These are phyloP conservation scores for Tipula confusa DNA, from an alignment of 2,888 invertebrate species.

Conservation along the genomic window DNA sequence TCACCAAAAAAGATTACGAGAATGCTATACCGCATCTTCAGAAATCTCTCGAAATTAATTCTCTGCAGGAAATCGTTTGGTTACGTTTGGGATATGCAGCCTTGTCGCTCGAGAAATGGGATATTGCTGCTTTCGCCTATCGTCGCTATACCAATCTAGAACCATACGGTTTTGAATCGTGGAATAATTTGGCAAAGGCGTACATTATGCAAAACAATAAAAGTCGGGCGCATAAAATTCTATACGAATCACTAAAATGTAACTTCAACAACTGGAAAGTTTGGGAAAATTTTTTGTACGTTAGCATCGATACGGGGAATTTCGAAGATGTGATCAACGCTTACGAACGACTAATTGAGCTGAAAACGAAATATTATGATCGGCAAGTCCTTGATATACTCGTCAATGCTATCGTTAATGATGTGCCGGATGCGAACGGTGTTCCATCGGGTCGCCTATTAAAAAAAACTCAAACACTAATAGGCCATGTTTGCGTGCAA, in stretches of 20 bases:
- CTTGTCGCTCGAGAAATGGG: slow-evolving; percentile 73
- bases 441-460: slow-evolving; percentile 48
- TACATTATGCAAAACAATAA: slow-evolving; percentile 85
- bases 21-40: slow-evolving; percentile 77
- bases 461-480: slow-evolving; percentile 43
- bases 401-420: slow-evolving; percentile 63
- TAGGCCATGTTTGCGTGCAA: slow-evolving; percentile 47
- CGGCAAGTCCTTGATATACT: slow-evolving; percentile 68
- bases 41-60: slow-evolving; percentile 78
- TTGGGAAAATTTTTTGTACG: slow-evolving; percentile 92
- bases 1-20: slow-evolving; percentile 67
- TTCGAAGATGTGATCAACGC: slow-evolving; percentile 81
- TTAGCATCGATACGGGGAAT: slow-evolving; percentile 80
- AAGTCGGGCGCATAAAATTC: slow-evolving; percentile 73
- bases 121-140: slow-evolving; percentile 77
- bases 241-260: slow-evolving; percentile 85
- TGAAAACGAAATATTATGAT: slow-evolving; percentile 72
- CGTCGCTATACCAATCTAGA: slow-evolving; percentile 83
- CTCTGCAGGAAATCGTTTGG: slow-evolving; percentile 84
- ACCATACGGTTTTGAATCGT: slow-evolving; percentile 86
- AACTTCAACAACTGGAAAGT: slow-evolving; percentile 89
- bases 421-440: slow-evolving; percentile 60
- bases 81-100: slow-evolving; percentile 81
- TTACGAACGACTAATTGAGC: slow-evolving; percentile 78
- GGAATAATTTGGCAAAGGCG: slow-evolving; percentile 96